Percentiles rank a stretch among this genome's conserved stretches.
Conservation (phyloP, 2,113 vertebrate species). For the Tiliqua scincoides region DNA sequence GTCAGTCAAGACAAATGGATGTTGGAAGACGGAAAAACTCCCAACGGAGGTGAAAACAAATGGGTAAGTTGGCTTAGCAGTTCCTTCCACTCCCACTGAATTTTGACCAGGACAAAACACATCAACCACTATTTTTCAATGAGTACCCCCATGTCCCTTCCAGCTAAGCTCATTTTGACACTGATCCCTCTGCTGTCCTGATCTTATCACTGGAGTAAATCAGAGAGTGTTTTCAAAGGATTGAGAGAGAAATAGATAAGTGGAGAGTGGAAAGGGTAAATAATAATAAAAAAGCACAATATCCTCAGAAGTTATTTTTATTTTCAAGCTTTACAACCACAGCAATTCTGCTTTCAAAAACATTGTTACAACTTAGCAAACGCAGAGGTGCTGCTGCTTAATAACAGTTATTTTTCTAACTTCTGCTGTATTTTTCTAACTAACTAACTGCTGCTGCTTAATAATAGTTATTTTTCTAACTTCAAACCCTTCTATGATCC, state of each 20-base stretch:
- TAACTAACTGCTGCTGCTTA: background rate
- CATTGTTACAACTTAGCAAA: slow-evolving; percentile 1
- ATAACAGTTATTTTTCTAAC: background rate
- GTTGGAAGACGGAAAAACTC: background rate
- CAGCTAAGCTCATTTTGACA: slow-evolving; percentile 60
- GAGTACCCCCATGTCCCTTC: slow-evolving; percentile 45
- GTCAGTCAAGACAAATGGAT: background rate
- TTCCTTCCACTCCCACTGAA: slow-evolving; percentile 43
- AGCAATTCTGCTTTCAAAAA: slow-evolving; percentile 20
- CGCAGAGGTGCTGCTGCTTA: background rate
- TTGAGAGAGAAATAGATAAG: slow-evolving; percentile 28
- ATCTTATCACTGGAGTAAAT: slow-evolving; percentile 59
- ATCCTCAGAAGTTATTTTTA: slow-evolving; percentile 13
- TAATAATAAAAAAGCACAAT: background rate
- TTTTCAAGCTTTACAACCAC: background rate
- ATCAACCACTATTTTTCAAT: slow-evolving; percentile 30
- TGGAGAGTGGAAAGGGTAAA: background rate
- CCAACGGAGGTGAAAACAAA: background rate
- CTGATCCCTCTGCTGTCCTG: slow-evolving; percentile 14
- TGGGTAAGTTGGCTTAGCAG: slow-evolving; percentile 15
- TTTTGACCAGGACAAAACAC: slow-evolving; percentile 17
- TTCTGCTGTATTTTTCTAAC: too few relatives aligned
- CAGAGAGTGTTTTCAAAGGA: slow-evolving; percentile 44
- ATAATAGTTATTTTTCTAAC: background rate
- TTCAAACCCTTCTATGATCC: background rate